Evolutionary conservation across 2,797 vertebrate species (phyloP).

Genomic region (Gephyroberyx darwinii): DNA sequence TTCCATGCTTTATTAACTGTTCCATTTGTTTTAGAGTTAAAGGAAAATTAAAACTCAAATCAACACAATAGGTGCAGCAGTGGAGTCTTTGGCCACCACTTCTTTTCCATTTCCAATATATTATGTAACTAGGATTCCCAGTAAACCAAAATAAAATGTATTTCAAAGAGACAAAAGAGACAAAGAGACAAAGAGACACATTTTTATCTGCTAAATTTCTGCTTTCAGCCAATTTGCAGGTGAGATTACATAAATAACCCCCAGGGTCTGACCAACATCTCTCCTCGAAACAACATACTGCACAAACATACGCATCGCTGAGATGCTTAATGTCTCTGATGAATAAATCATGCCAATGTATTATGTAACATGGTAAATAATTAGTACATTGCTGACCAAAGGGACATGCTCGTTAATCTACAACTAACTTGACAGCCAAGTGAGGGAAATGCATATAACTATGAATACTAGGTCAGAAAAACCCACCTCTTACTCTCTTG

Average conservation of each 20-base stretch:
- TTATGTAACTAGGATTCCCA: no score
- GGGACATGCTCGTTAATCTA: conserved; percentile 13
- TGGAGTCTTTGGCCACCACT: no score
- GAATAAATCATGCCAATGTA: conserved; percentile 56
- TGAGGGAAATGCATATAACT: conserved; percentile 25
- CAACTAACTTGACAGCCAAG: conserved; percentile 41
- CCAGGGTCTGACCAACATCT: no score
- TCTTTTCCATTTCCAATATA: no score
- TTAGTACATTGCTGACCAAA: conserved; percentile 44
- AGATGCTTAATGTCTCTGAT: conserved; percentile 42
- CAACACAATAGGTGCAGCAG: not conserved
- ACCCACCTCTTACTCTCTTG: not conserved
- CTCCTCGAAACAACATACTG: not conserved
- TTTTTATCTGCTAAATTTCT: no score
- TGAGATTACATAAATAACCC: no score
- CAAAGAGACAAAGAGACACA: no score
- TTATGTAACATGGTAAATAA: conserved; percentile 64
- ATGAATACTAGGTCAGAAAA: conserved; percentile 38
- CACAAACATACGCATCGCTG: not conserved
- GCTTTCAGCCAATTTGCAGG: no score
- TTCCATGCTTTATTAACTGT: not conserved
- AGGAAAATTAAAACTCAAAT: not conserved
- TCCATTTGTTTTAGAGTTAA: conserved; percentile 2
- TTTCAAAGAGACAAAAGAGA: no score
- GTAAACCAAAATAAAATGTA: not conserved